phyloP scores from a whole-genome alignment of 2,113 vertebrate genomes.

The Thomomys bottae region DNA sequence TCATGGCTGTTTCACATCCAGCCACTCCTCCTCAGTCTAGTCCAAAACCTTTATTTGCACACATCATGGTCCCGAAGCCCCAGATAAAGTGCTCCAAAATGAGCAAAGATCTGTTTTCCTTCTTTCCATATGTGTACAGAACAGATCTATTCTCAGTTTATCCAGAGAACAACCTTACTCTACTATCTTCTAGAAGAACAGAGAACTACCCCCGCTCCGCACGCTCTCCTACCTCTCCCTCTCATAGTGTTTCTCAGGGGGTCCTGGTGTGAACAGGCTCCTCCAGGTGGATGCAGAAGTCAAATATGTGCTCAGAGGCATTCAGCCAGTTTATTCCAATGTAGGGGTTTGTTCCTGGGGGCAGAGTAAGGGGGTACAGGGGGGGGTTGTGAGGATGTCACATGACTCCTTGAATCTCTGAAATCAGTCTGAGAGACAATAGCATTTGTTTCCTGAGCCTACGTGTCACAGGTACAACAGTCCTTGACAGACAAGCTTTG shows the following conservation, averaged over 20 bases:
- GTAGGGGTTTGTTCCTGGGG: background rate
- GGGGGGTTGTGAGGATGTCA: no score
- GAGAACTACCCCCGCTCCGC: background rate
- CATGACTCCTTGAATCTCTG: background rate
- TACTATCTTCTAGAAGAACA: background rate
- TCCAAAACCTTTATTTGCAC: background rate
- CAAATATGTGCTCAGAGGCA: background rate
- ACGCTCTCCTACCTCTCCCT: background rate
- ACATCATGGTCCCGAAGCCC: background rate
- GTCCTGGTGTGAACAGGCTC: background rate
- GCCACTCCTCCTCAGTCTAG: background rate
- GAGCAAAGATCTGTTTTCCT: background rate
- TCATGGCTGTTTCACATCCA: background rate
- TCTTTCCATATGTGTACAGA: background rate
- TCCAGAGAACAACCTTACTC: background rate
- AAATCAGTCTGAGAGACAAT: background rate
- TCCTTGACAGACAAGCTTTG: background rate
- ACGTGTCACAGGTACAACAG: background rate
- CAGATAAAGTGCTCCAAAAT: background rate
- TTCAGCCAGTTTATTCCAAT: background rate
- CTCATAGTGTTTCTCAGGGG: background rate
- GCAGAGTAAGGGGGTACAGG: no score
- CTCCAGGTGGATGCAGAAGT: background rate
- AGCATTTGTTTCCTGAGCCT: background rate
- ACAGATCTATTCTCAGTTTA: background rate